Evolutionary conservation across 2,888 invertebrate species (phyloP), one percentile per base, ranked within the genome.

Genomic region (Cremastinae sp.): DNA sequence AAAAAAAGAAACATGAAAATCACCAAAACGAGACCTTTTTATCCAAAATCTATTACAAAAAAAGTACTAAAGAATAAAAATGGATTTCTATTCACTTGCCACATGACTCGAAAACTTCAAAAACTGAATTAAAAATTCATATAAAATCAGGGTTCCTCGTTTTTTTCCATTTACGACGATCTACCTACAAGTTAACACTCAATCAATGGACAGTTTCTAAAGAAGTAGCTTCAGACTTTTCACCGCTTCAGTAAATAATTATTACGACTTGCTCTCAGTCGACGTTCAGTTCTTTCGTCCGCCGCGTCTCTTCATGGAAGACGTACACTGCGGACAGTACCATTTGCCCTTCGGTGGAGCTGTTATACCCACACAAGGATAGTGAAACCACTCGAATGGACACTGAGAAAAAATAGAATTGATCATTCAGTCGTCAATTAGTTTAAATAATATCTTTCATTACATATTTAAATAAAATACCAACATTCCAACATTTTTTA

Each of bases 361-460:
- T 0, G 96, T 96, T 82, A 99, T 96, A 58, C 97, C 97, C 61
- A 99, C 99, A 90, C 99, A 99, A 4, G 96, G 96, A 91, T 98
- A 99, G 91, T 99, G 99, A 91, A 99, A 99, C 99, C 99, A 99
- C 90, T 99, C 98, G 87, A 96, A 97, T 0, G 97, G 97, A 90
- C 99, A 99, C 96, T 97, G 92, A 75, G 92, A 91, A 81, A 89
- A 77, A 83, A 83, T 78, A 56, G 14, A 59, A 14, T 28, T 41
- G n/a, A n/a, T n/a, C n/a, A n/a, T n/a, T n/a, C n/a, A 72, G 53
- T 71, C 28, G 53, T 41, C 16, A 64, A n/a, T n/a, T n/a, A n/a
- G 20, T 56, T 35, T 4, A 18, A 35, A 62, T 16, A 47, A 66
- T 41, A 58, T 35, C n/a, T 71, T 20, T 41, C 41, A 35, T 9